Evolutionary conservation across 2,888 invertebrate species (phyloP).

Genomic region (Globia sparganii): DNA sequence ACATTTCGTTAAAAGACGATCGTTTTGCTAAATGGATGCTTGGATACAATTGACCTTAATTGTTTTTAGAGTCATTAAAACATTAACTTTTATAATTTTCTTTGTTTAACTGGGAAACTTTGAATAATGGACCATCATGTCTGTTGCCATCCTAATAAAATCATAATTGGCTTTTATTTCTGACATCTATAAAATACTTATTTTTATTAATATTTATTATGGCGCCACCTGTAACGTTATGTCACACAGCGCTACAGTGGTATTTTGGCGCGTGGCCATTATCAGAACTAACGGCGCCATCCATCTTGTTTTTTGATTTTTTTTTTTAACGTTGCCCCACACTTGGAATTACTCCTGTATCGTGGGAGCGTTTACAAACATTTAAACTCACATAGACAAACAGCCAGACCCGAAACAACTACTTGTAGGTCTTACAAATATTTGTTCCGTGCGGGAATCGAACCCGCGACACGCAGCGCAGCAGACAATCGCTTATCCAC

Average conservation of each 20-base stretch:
- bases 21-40: conserved; percentile 52
- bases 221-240: too few relatives aligned
- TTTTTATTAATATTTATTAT: not conserved
- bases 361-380: too few relatives aligned
- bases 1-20: conserved; percentile 54
- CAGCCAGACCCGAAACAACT: too few relatives aligned
- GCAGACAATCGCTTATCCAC: too few relatives aligned
- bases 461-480: too few relatives aligned
- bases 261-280: too few relatives aligned
- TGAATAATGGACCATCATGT: conserved; percentile 19
- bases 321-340: too few relatives aligned
- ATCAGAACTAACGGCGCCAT: not conserved
- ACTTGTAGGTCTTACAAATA: too few relatives aligned
- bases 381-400: too few relatives aligned
- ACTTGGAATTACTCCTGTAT: too few relatives aligned
- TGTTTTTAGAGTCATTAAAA: conserved; percentile 49
- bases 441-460: too few relatives aligned
- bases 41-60: conserved; percentile 50
- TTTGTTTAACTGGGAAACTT: conserved; percentile 27
- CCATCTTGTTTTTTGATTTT: too few relatives aligned
- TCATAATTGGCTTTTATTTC: not conserved
- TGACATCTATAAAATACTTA: not conserved
- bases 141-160: conserved; percentile 24
- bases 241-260: not conserved
- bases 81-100: conserved; percentile 41